These are phyloP conservation scores for Garra rufa DNA, from an alignment of 2,113 vertebrate species.

Conservation along the genomic window DNA sequence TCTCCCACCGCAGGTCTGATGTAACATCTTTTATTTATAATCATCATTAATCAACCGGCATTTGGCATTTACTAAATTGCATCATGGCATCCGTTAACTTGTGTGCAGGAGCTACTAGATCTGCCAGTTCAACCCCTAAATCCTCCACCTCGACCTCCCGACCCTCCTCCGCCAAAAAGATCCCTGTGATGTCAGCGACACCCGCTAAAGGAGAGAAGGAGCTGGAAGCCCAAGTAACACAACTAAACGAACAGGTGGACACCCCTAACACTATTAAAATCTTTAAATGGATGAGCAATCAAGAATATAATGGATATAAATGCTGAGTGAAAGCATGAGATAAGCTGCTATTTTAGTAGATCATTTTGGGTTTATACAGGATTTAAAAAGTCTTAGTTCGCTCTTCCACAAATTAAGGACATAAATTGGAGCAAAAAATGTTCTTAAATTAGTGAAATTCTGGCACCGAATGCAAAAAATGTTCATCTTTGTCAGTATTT, in stretches of 20 bases:
- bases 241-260: constrained; percentile 92
- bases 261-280: neutral
- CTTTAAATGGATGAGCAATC: neutral
- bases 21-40: neutral
- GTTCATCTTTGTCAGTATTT: neutral
- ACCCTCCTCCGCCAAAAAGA: constrained; percentile 96
- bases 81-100: constrained; percentile 26
- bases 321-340: neutral
- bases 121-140: constrained; percentile 87
- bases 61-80: constrained; percentile 19
- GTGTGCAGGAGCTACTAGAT: constrained; percentile 88
- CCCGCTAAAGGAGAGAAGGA: constrained; percentile 95
- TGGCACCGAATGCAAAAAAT: neutral
- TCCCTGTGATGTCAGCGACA: constrained; percentile 80
- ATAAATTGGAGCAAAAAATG: no score
- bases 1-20: constrained; percentile 94
- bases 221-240: constrained; percentile 95
- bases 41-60: constrained; percentile 20
- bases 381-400: no score
- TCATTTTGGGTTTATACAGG: neutral
- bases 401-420: no score
- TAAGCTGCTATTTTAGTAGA: neutral
- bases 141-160: constrained; percentile 85
- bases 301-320: neutral
- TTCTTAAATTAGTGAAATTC: neutral